These are phyloP conservation scores for Nannoperca australis DNA, from an alignment of 2,797 vertebrate genomes.

Conservation along the genomic window DNA sequence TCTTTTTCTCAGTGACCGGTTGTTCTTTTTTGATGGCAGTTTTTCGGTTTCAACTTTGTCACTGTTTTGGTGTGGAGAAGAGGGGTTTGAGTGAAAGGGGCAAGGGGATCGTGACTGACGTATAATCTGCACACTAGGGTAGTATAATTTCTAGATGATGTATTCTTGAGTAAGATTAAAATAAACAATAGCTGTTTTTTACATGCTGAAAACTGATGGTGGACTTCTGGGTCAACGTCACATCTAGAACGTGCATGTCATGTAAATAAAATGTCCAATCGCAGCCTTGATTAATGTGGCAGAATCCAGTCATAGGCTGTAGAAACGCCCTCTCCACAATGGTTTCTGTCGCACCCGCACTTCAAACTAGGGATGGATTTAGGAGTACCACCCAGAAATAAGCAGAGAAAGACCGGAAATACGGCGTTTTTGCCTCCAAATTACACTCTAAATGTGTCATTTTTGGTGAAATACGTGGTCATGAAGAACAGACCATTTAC, in stretches of 20 bases:
- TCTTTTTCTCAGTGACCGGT: too few relatives aligned
- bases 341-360: slow-evolving; percentile 1
- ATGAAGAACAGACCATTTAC: rapidly evolving
- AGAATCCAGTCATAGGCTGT: slow-evolving; percentile 30
- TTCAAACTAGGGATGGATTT: neutral
- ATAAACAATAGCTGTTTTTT: neutral
- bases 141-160: neutral
- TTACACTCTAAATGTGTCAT: neutral
- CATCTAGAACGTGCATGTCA: neutral
- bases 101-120: too few relatives aligned
- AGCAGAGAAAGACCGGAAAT: slow-evolving; percentile 24
- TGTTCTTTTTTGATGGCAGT: too few relatives aligned
- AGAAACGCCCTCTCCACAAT: neutral
- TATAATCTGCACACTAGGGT: too few relatives aligned
- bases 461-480: rapidly evolving
- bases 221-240: neutral
- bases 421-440: neutral
- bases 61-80: too few relatives aligned
- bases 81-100: too few relatives aligned
- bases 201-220: neutral
- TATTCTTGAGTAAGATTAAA: neutral
- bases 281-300: neutral
- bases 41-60: too few relatives aligned
- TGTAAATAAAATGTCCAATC: slow-evolving; percentile 24
- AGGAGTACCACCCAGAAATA: neutral